phyloP scores from a whole-genome alignment of 2,888 invertebrate genomes.

The Automeris io region DNA sequence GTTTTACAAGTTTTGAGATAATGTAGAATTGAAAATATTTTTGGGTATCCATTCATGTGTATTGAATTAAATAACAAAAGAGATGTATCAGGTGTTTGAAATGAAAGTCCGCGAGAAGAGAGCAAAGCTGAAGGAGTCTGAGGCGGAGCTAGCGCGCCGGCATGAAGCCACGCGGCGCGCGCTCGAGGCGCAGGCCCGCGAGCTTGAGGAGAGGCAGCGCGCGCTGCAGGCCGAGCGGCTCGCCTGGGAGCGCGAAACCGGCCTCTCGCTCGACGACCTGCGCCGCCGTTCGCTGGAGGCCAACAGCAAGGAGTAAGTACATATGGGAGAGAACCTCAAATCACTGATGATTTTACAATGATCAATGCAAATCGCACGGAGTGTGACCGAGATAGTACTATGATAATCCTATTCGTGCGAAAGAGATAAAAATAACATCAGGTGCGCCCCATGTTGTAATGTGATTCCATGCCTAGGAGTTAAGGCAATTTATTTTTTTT shows the following conservation, averaged over 20 bases:
- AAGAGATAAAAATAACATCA: too few species aligned
- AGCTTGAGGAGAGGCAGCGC: constrained; percentile 92
- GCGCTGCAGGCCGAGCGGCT: constrained; percentile 90
- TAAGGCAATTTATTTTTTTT: too few species aligned
- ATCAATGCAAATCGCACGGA: neutral
- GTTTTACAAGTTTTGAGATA: too few species aligned
- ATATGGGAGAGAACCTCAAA: too few species aligned
- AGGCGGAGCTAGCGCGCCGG: constrained; percentile 92
- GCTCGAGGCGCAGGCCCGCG: constrained; percentile 92
- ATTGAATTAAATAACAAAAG: too few species aligned
- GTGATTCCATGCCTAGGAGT: too few species aligned
- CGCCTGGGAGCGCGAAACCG: constrained; percentile 93
- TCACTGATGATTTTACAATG: neutral
- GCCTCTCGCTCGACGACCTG: constrained; percentile 92
- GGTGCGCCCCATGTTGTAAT: too few species aligned
- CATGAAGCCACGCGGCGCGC: constrained; percentile 87
- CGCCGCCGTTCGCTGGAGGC: constrained; percentile 92
- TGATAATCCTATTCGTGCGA: too few species aligned
- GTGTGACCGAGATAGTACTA: too few species aligned
- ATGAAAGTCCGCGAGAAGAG: constrained; percentile 98
- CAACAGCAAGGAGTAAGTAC: constrained; percentile 90
- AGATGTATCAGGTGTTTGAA: constrained; percentile 86
- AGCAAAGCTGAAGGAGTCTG: constrained; percentile 96
- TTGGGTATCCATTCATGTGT: too few species aligned
- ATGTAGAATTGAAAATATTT: too few species aligned